Conservation (phyloP, 2,888 invertebrate genomes). For the Galerucella calmariensis region DNA sequence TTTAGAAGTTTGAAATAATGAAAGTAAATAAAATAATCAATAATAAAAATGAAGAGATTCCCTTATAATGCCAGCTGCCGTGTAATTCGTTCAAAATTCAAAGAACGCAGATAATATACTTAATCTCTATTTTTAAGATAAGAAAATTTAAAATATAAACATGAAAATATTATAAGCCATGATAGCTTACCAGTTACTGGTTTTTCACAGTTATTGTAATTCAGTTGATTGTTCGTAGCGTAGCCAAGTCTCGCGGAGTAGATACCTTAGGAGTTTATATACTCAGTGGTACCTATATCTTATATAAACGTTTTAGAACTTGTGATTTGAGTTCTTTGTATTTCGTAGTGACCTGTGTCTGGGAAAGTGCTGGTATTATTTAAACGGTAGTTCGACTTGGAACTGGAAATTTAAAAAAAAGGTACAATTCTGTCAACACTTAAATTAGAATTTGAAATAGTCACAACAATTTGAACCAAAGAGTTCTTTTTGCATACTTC, state of each 20-base stretch:
- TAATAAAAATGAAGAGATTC: constrained; percentile 12
- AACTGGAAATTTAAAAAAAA: background rate
- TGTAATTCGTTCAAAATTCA: background rate
- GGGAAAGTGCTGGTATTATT: background rate
- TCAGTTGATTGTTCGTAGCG: constrained; percentile 14
- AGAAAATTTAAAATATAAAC: constrained; percentile 21
- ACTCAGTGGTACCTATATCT: background rate
- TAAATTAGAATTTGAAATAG: no score
- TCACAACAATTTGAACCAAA: no score
- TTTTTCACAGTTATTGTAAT: constrained; percentile 21
- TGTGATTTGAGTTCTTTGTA: background rate
- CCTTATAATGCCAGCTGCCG: background rate
- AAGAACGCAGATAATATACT: constrained; percentile 11
- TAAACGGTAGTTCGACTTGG: background rate
- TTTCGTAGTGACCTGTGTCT: background rate
- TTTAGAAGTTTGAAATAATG: background rate
- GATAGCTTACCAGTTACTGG: constrained; percentile 22
- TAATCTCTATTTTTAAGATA: constrained; percentile 23
- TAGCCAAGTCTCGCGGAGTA: constrained; percentile 7
- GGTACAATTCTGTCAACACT: background rate
- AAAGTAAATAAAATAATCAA: background rate
- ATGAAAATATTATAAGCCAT: constrained; percentile 17
- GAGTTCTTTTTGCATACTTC: no score
- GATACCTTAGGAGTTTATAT: background rate
- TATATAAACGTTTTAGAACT: background rate